These are phyloP conservation scores for Muschampia plurimacula DNA, from an alignment of 2,888 invertebrate genomes.

Conservation along the genomic window DNA sequence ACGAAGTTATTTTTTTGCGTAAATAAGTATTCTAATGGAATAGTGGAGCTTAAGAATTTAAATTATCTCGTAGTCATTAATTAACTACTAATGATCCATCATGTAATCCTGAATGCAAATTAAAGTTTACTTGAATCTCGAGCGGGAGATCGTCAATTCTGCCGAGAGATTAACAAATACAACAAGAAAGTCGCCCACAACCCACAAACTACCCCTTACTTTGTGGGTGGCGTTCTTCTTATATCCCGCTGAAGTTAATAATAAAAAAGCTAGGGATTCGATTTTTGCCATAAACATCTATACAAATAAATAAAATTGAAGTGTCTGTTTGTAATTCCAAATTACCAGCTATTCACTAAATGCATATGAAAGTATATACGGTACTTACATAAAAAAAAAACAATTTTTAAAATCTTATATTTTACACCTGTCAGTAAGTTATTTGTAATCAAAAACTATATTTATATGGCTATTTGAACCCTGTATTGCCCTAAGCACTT, in stretches of 20 bases:
- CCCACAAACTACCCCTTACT: neutral
- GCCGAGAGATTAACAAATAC: neutral
- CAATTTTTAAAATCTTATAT: too few species aligned
- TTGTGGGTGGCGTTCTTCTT: neutral
- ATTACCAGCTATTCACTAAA: too few species aligned
- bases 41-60: conserved; percentile 15
- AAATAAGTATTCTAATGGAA: conserved; percentile 17
- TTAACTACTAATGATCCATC: conserved; percentile 33
- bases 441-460: too few species aligned
- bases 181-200: neutral
- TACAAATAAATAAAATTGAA: too few species aligned
- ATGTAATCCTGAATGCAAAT: conserved; percentile 28
- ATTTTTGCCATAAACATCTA: too few species aligned
- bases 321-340: too few species aligned
- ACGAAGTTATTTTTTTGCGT: conserved; percentile 12
- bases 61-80: conserved; percentile 32
- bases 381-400: too few species aligned
- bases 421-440: too few species aligned
- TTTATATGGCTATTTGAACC: too few species aligned
- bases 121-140: conserved; percentile 24
- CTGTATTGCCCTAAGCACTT: too few species aligned
- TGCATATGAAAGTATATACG: too few species aligned
- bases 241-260: neutral
- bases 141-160: conserved; percentile 1
- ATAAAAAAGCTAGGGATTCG: too few species aligned